Conservation (phyloP, 1,140 invertebrate species). For the Nasonia vitripennis region DNA sequence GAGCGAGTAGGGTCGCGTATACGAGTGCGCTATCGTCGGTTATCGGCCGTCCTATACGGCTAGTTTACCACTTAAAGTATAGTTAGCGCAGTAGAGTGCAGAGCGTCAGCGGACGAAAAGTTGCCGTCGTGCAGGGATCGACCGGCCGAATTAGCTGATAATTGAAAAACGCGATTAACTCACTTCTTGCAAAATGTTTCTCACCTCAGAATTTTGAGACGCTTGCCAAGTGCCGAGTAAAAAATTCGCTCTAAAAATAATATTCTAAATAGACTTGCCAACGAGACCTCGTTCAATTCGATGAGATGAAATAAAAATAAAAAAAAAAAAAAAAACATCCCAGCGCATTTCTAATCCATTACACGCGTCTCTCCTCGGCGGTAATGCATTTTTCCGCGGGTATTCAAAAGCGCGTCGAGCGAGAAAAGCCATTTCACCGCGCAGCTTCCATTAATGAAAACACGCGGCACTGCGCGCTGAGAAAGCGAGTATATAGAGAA, state of each 20-base stretch:
- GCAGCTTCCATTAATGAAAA: constrained; percentile 16
- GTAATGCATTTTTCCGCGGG: neutral
- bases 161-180: no score
- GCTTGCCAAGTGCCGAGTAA: no score
- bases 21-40: neutral
- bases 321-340: no score
- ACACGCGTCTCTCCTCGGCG: neutral
- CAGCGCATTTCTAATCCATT: neutral
- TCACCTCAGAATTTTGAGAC: no score
- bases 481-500: neutral
- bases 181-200: no score
- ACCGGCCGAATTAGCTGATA: no score
- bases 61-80: constrained; percentile 4
- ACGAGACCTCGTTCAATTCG: no score
- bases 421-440: constrained; percentile 22
- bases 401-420: neutral
- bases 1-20: no score
- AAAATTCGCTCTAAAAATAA: no score
- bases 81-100: neutral
- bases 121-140: neutral
- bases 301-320: no score
- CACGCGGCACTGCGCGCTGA: neutral
- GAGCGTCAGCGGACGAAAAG: neutral
- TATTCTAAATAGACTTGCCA: no score
- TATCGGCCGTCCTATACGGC: neutral